phyloP scores from a whole-genome alignment of 2,888 invertebrate species.

The Thereva unica region DNA sequence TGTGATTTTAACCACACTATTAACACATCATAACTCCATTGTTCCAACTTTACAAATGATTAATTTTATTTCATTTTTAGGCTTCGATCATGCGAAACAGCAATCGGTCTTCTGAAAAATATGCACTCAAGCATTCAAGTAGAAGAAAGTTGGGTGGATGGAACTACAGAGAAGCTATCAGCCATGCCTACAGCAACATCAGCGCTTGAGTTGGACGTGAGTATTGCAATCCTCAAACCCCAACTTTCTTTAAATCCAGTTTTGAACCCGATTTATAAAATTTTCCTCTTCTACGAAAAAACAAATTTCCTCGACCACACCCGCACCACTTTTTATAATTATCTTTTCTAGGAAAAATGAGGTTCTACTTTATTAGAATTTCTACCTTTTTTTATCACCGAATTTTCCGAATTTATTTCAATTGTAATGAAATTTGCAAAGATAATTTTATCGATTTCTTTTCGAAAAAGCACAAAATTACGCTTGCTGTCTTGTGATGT shows the following conservation, averaged over 20 bases:
- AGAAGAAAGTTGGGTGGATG: constrained; percentile 89
- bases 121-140: constrained; percentile 85
- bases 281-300: background rate
- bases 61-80: constrained; percentile 58
- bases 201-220: constrained; percentile 59
- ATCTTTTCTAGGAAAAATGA: too few species aligned
- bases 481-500: too few species aligned
- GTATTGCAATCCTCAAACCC: constrained; percentile 45
- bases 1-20: too few species aligned
- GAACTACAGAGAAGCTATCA: constrained; percentile 79
- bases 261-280: background rate
- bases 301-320: background rate
- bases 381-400: too few species aligned
- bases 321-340: constrained; percentile 4
- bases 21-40: constrained; percentile 14
- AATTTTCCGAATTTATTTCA: too few species aligned
- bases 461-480: too few species aligned
- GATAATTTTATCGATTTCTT: too few species aligned
- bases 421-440: too few species aligned
- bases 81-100: constrained; percentile 86
- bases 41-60: constrained; percentile 1
- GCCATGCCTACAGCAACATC: constrained; percentile 68
- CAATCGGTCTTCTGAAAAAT: constrained; percentile 87
- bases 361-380: too few species aligned
- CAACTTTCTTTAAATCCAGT: background rate